Evolutionary conservation across 1,140 invertebrate genomes (phyloP), one percentile per base, ranked within the genome.

Genomic region (Drosophila ananassae): DNA sequence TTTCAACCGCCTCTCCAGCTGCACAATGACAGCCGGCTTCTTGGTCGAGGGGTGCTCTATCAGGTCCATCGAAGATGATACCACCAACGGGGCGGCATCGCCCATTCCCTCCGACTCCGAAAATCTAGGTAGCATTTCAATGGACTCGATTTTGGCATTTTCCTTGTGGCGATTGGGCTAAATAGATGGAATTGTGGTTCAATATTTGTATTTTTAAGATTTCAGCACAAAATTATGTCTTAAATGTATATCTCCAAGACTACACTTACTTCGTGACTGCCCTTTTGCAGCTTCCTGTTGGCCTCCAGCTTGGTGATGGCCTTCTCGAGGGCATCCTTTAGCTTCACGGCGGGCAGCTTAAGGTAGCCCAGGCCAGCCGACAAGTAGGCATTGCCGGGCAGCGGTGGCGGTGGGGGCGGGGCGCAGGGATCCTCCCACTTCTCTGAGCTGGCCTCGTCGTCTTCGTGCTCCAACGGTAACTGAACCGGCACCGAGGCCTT

Each of bases 361-460:
- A 78, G 46, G 30, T 84, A 89, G 25, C 83, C 59, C 1, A 59
- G 59, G 24, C 64, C 50, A 17, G 51, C 34, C 0, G 58, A 41
- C 46, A 60, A 13, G 13, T 59, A 56, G 0, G 52, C 37, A 41
- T 58, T 72, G 8, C 37, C 21, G 3, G 87, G 87, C 48, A 90
- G 30, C 17, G 87, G 87, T 2, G 87, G 87, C 0, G 87, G 87
- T 2, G 69, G 82, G 9, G 89, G 87, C 5, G 89, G 89, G 9
- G 77, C 77, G 59, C 82, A 90, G 9, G 82, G 83, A 76, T 90
- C 76, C 75, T 90, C 81, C 73, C 81, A 81, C 54, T 77, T 84
- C 13, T 87, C 82, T 1, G 71, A 89, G 61, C 79, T 89, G 1
- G 78, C 47, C 39, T 89, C 84, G 37, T 89, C 83, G 44, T 87